Evolutionary conservation across 2,797 vertebrate genomes (phyloP).

Genomic region (Pagetopsis macropterus): DNA sequence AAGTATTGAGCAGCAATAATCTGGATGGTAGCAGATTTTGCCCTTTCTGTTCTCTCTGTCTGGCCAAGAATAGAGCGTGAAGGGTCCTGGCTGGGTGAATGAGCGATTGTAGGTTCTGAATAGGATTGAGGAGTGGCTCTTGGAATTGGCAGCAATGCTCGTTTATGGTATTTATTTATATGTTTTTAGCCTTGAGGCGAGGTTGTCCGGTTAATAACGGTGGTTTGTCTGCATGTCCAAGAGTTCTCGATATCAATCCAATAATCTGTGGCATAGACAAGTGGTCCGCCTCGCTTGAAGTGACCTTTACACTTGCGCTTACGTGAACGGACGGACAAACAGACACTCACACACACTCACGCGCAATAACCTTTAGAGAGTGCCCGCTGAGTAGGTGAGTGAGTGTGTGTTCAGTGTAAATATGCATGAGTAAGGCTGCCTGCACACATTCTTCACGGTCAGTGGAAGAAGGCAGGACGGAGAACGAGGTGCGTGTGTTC

Average conservation of each 20-base stretch:
- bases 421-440: conserved; percentile 84
- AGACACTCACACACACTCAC: conserved; percentile 55
- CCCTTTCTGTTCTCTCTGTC: conserved; percentile 59
- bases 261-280: conserved; percentile 69
- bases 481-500: conserved; percentile 52
- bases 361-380: conserved; percentile 75
- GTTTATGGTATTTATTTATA: conserved; percentile 44
- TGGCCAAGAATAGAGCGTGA: conserved; percentile 56
- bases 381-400: conserved; percentile 79
- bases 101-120: conserved; percentile 53
- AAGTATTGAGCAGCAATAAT: conserved; percentile 80
- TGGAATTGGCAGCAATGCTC: conserved; percentile 39
- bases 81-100: conserved; percentile 53
- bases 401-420: conserved; percentile 80
- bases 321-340: conserved; percentile 62
- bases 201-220: conserved; percentile 44
- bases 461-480: conserved; percentile 73
- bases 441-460: conserved; percentile 81
- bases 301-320: conserved; percentile 75
- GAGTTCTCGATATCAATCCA: conserved; percentile 69
- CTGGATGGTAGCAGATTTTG: conserved; percentile 75
- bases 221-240: conserved; percentile 53
- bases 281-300: conserved; percentile 64
- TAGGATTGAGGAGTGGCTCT: conserved; percentile 45
- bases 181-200: conserved; percentile 13